These are phyloP conservation scores for Alitta virens DNA, from an alignment of 2,888 invertebrate genomes.

Conservation along the genomic window DNA sequence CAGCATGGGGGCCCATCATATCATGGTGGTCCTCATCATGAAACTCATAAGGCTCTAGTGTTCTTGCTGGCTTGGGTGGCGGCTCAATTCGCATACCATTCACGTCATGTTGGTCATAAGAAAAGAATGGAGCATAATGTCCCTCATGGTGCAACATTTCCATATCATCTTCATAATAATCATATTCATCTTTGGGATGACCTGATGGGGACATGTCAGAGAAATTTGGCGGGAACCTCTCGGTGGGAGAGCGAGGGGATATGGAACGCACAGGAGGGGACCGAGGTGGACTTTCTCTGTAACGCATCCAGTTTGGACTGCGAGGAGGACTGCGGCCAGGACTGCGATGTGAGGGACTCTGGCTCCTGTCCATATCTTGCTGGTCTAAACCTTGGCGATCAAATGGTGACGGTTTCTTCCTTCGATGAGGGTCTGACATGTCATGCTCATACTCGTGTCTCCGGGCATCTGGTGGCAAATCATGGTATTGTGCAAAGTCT, in stretches of 20 bases:
- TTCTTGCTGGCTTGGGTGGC: conserved; percentile 27
- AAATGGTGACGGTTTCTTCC: conserved; percentile 26
- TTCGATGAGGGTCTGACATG: background rate
- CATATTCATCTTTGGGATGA: conserved; percentile 5
- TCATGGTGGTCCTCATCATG: conserved; percentile 9
- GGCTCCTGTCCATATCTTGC: conserved; percentile 17
- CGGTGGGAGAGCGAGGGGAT: conserved; percentile 45
- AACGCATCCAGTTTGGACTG: conserved; percentile 46
- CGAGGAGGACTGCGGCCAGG: conserved; percentile 39
- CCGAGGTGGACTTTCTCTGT: conserved; percentile 30
- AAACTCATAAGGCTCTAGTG: conserved; percentile 17
- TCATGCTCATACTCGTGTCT: background rate
- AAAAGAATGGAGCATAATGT: conserved; percentile 1
- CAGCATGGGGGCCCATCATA: conserved; percentile 1
- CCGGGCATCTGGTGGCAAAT: background rate
- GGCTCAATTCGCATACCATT: conserved; percentile 1
- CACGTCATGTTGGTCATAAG: conserved; percentile 5
- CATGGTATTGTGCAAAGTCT: background rate
- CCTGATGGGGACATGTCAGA: conserved; percentile 39
- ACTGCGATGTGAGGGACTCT: conserved; percentile 22
- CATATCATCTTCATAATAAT: conserved; percentile 12
- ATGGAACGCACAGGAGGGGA: conserved; percentile 31
- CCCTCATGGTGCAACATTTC: background rate
- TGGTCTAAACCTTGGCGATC: conserved; percentile 21
- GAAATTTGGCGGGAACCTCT: conserved; percentile 43